Evolutionary conservation across 1,140 invertebrate species (phyloP).

Genomic region (Dinothrombium tinctorium): DNA sequence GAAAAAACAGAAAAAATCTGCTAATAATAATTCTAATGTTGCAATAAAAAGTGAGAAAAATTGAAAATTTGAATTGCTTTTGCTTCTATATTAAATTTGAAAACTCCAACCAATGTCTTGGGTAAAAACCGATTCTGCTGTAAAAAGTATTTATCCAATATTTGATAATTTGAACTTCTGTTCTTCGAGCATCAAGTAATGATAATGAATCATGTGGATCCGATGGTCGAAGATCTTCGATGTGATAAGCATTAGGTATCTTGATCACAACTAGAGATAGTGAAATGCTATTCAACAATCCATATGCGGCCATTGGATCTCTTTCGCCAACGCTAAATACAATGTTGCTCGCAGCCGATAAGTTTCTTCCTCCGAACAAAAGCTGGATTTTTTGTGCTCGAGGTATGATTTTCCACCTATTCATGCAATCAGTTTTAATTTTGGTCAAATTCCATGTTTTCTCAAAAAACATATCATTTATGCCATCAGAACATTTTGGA

Average conservation of each 20-base stretch:
- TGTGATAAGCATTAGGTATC: slow-evolving; percentile 72
- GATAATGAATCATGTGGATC: slow-evolving; percentile 41
- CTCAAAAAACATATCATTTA: slow-evolving; percentile 58
- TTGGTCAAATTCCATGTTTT: slow-evolving; percentile 42
- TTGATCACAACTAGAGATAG: background rate
- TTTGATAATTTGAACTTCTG: slow-evolving; percentile 37
- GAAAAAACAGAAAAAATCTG: no score
- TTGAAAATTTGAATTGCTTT: no score
- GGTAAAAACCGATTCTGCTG: no score
- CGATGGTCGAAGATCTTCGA: slow-evolving; percentile 56
- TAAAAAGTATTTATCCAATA: slow-evolving; percentile 33
- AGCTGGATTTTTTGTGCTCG: slow-evolving; percentile 31
- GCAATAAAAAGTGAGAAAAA: no score
- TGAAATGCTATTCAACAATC: slow-evolving; percentile 26
- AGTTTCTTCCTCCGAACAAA: slow-evolving; percentile 53
- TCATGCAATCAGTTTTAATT: slow-evolving; percentile 37
- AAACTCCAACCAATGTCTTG: no score
- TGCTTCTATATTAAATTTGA: no score
- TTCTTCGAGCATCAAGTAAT: slow-evolving; percentile 37
- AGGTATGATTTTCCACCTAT: slow-evolving; percentile 40
- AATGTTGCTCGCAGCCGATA: slow-evolving; percentile 45
- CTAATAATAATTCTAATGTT: no score
- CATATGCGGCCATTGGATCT: slow-evolving; percentile 81
- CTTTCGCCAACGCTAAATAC: slow-evolving; percentile 69
- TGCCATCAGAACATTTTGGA: slow-evolving; percentile 56